Evolutionary conservation across 1,140 invertebrate species (phyloP).

Genomic region (Panulirus ornatus): DNA sequence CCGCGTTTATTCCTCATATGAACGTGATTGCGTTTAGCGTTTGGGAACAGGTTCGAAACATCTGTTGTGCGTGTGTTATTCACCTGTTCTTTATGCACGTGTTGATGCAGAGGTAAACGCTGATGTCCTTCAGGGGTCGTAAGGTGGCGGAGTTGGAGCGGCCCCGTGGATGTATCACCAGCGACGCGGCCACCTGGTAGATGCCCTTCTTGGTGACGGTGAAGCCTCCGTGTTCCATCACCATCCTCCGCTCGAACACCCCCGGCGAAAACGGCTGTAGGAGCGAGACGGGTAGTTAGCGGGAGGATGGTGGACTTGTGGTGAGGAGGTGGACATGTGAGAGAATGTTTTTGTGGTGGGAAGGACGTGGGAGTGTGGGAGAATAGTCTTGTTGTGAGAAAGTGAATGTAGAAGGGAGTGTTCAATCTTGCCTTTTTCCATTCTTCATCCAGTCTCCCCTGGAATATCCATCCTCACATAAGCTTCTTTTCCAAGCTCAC

Average conservation of each 20-base stretch:
- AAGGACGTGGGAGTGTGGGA: not conserved
- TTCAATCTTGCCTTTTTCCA: too few species aligned
- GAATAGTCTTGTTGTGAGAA: too few species aligned
- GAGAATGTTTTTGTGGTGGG: not conserved
- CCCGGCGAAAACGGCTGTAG: slow-evolving; percentile 62
- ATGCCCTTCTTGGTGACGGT: slow-evolving; percentile 49
- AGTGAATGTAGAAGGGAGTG: too few species aligned
- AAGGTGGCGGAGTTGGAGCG: slow-evolving; percentile 34
- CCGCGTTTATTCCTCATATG: not conserved
- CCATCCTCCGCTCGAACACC: slow-evolving; percentile 61
- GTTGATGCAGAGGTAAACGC: slow-evolving; percentile 58
- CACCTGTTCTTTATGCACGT: slow-evolving; percentile 54
- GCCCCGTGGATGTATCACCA: slow-evolving; percentile 45
- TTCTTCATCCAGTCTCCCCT: too few species aligned
- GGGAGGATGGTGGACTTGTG: too few species aligned
- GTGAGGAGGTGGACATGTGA: too few species aligned
- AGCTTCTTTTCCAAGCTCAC: too few species aligned
- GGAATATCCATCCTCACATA: too few species aligned
- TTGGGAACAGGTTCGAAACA: too few species aligned
- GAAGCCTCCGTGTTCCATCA: slow-evolving; percentile 68
- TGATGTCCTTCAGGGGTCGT: slow-evolving; percentile 34
- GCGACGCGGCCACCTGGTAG: slow-evolving; percentile 61
- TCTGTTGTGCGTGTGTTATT: too few species aligned
- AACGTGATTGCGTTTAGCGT: not conserved
- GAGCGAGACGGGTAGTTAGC: too few species aligned